Conservation (phyloP, 2,113 vertebrate species). For the Lophura nycthemera region DNA sequence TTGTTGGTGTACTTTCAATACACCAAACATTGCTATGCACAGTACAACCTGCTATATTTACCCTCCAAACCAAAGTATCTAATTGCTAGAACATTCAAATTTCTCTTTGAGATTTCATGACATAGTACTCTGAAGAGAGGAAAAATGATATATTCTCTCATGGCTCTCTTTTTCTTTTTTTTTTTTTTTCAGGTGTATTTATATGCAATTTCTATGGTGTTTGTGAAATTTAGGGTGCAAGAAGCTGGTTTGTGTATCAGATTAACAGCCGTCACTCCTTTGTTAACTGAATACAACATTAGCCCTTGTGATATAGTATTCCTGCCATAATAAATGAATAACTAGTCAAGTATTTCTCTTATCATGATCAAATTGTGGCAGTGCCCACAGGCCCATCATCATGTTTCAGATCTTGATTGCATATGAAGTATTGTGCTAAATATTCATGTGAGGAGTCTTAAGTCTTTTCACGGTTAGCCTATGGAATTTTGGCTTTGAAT, state of each 20-base stretch:
- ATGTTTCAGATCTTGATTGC: neutral
- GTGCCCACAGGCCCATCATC: neutral
- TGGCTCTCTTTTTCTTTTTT: neutral
- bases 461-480: neutral
- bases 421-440: neutral
- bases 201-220: neutral
- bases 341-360: neutral
- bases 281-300: neutral
- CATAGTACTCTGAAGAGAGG: neutral
- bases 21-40: neutral
- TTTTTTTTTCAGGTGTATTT: neutral
- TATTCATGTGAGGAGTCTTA: neutral
- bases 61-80: neutral
- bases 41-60: fast-evolving
- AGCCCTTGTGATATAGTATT: neutral
- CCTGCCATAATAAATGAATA: neutral
- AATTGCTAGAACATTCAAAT: neutral
- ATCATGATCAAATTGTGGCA: neutral
- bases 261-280: neutral
- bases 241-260: neutral
- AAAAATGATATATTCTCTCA: neutral
- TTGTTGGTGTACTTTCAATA: neutral
- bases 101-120: neutral
- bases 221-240: neutral
- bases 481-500: neutral